A percentile compares a stretch with the other conserved stretches of the same genome.
These are phyloP conservation scores for Oryzias celebensis DNA, from an alignment of 2,113 vertebrate species.

Conservation along the genomic window DNA sequence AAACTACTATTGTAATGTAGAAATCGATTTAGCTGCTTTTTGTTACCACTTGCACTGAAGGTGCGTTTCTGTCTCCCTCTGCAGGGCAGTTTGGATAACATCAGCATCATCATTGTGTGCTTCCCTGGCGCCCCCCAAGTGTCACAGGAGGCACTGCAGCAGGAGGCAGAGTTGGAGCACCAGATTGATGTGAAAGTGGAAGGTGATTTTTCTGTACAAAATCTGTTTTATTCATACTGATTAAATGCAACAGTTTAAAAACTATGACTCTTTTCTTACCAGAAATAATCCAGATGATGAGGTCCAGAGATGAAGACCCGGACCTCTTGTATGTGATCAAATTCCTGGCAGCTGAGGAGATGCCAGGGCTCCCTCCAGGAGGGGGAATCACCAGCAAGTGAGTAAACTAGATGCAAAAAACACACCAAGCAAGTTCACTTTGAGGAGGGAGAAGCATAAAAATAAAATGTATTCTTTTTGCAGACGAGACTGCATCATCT, in stretches of 20 bases:
- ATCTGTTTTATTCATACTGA: background rate
- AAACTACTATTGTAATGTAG: too few species aligned
- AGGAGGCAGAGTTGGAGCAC: slow-evolving; percentile 72
- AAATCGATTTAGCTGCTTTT: background rate
- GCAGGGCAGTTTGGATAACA: slow-evolving; percentile 85
- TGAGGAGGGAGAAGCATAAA: background rate
- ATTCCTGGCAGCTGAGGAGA: slow-evolving; percentile 73
- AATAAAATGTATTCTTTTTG: background rate
- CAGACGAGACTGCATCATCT: slow-evolving; percentile 77
- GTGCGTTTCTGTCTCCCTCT: slow-evolving; percentile 35
- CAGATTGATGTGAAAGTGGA: slow-evolving; percentile 78
- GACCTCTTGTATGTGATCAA: slow-evolving; percentile 79
- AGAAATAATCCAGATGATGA: slow-evolving; percentile 76
- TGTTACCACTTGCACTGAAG: background rate
- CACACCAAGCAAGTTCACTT: background rate
- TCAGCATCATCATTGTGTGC: slow-evolving; percentile 82
- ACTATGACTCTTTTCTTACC: slow-evolving; percentile 13
- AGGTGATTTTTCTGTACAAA: slow-evolving; percentile 47
- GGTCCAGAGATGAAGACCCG: slow-evolving; percentile 68
- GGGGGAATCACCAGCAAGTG: slow-evolving; percentile 84
- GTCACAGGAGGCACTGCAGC: slow-evolving; percentile 76
- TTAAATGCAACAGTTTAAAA: background rate
- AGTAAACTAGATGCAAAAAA: slow-evolving; percentile 28
- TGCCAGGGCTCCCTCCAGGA: slow-evolving; percentile 79
- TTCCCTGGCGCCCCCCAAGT: slow-evolving; percentile 78